Percentiles rank a stretch among this genome's conserved stretches.
Evolutionary conservation across 2,888 invertebrate species (phyloP).

Genomic region (Gasteruption jaculator): DNA sequence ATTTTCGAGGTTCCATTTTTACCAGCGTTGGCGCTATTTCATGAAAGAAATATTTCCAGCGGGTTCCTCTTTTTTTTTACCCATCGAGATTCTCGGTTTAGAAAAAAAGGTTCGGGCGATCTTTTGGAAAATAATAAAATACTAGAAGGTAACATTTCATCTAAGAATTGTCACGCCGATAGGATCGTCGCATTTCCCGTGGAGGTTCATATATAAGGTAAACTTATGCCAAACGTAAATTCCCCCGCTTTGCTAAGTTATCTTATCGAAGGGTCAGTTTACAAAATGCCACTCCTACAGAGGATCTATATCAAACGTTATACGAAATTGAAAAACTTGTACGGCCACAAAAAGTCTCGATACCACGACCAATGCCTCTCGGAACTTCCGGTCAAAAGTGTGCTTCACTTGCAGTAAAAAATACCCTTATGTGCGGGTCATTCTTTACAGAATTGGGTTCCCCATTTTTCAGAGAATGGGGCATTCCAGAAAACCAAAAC

Average conservation of each 20-base stretch:
- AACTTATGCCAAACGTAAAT: conserved; percentile 49
- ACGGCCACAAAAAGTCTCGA: conserved; percentile 31
- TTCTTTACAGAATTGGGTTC: too few relatives aligned
- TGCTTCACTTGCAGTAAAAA: too few relatives aligned
- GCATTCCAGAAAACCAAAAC: too few relatives aligned
- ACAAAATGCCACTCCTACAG: conserved; percentile 34
- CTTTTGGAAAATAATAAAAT: conserved; percentile 36
- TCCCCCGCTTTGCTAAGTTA: conserved; percentile 39
- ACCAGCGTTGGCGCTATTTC: too few relatives aligned
- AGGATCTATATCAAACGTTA: conserved; percentile 43
- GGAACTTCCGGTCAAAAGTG: conserved; percentile 32
- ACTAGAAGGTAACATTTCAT: conserved; percentile 41
- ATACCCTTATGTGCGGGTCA: too few relatives aligned
- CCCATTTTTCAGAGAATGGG: too few relatives aligned
- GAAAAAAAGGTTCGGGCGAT: too few relatives aligned
- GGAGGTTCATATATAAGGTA: conserved; percentile 48
- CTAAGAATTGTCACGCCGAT: conserved; percentile 39
- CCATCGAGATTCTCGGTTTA: too few relatives aligned
- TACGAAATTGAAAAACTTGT: conserved; percentile 50
- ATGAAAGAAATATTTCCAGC: too few relatives aligned
- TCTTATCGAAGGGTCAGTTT: conserved; percentile 48
- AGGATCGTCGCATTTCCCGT: conserved; percentile 51
- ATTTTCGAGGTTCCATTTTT: too few relatives aligned
- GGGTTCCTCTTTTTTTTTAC: too few relatives aligned
- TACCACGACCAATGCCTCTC: conserved; percentile 12